Percentiles rank a stretch among this genome's conserved stretches.
These are phyloP conservation scores for Sphaerophoria rueppellii DNA, from an alignment of 2,888 invertebrate species.

Conservation along the genomic window DNA sequence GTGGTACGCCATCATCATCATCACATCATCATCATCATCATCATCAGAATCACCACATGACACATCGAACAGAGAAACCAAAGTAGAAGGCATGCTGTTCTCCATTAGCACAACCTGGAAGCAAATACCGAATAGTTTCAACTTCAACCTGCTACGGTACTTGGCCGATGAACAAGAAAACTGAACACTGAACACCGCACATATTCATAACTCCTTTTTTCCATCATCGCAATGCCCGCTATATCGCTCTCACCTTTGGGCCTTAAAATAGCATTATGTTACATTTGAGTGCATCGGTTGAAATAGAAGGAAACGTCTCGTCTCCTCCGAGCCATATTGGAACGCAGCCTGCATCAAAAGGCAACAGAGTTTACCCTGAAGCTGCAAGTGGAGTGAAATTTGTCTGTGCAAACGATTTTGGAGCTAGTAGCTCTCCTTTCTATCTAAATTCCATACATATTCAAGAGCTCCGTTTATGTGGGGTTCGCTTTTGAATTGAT, in stretches of 20 bases:
- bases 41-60: slow-evolving; percentile 16
- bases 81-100: slow-evolving; percentile 1
- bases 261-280: slow-evolving; percentile 62
- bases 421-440: slow-evolving; percentile 9
- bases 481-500: slow-evolving; percentile 64
- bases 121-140: slow-evolving; percentile 68
- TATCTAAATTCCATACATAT: not conserved
- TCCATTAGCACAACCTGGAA: slow-evolving; percentile 65
- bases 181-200: slow-evolving; percentile 22
- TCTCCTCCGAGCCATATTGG: slow-evolving; percentile 43
- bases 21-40: slow-evolving; percentile 13
- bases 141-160: slow-evolving; percentile 74
- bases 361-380: slow-evolving; percentile 28
- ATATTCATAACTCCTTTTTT: slow-evolving; percentile 65
- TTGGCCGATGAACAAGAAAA: slow-evolving; percentile 43
- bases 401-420: not conserved
- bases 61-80: slow-evolving; percentile 36
- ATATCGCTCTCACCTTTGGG: slow-evolving; percentile 62
- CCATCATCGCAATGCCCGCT: slow-evolving; percentile 14
- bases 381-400: slow-evolving; percentile 50
- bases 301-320: slow-evolving; percentile 37
- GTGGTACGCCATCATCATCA: slow-evolving; percentile 49
- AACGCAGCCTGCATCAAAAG: slow-evolving; percentile 50
- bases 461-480: not conserved
- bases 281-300: slow-evolving; percentile 45